phyloP scores from a whole-genome alignment of 2,797 vertebrate genomes.

The Acrossocheilus wenchowensis region DNA sequence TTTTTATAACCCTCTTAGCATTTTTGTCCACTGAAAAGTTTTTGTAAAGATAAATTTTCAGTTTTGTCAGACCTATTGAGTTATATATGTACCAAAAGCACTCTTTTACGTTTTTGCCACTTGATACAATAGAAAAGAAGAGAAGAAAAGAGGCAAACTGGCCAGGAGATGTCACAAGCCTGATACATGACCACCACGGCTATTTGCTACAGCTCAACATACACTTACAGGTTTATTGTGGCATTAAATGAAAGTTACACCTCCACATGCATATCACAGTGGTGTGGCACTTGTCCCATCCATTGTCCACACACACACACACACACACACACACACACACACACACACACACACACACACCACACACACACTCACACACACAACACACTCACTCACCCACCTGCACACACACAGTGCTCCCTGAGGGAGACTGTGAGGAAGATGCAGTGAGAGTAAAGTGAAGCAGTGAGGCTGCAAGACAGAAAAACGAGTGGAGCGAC shows the following conservation, averaged over 20 bases:
- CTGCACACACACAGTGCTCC: conserved; percentile 40
- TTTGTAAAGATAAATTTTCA: not conserved
- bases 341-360: conserved; percentile 10
- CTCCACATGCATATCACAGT: conserved; percentile 19
- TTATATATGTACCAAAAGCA: not conserved
- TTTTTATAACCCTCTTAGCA: not conserved
- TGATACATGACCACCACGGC: not conserved
- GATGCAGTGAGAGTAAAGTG: conserved; percentile 50
- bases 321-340: not conserved
- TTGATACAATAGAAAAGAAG: not conserved
- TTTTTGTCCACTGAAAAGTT: not conserved
- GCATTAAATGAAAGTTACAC: conserved; percentile 30
- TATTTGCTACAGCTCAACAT: conserved; percentile 1
- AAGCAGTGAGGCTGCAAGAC: conserved; percentile 52
- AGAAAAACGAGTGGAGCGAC: conserved; percentile 52
- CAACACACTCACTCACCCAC: not conserved
- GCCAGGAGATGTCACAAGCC: not conserved
- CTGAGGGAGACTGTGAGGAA: conserved; percentile 53
- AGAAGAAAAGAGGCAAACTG: not conserved
- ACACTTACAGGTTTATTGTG: conserved; percentile 23
- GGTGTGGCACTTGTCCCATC: conserved; percentile 26
- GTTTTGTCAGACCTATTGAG: not conserved
- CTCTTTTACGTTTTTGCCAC: not conserved
- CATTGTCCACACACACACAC: conserved; percentile 27
- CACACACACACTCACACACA: not conserved